Evolutionary conservation across 2,113 vertebrate species (phyloP).

Genomic region (Oceanites oceanicus): DNA sequence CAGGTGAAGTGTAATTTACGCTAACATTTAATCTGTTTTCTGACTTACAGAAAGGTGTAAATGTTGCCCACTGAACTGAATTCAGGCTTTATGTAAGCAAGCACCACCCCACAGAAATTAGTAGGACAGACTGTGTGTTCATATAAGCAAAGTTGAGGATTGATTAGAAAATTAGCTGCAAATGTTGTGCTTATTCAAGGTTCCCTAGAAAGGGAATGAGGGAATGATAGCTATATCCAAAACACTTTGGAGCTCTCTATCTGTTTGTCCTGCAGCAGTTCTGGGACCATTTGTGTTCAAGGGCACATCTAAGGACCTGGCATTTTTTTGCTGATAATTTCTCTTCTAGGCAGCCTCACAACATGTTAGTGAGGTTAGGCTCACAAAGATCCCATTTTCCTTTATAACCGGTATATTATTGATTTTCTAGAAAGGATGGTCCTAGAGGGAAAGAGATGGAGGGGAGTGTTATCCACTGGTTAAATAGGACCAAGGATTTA

Average conservation of each 20-base stretch:
- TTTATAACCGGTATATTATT: neutral
- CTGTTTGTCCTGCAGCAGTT: neutral
- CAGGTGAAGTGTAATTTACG: neutral
- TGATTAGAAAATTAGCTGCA: neutral
- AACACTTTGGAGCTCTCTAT: neutral
- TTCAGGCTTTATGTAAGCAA: neutral
- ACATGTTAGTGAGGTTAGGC: neutral
- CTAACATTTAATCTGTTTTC: neutral
- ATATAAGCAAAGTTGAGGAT: neutral
- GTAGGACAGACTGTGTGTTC: neutral
- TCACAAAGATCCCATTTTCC: neutral
- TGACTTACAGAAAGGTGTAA: neutral
- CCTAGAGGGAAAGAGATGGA: neutral
- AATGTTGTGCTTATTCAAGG: neutral
- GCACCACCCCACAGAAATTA: neutral
- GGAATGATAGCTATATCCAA: neutral
- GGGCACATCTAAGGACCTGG: neutral
- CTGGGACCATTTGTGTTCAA: neutral
- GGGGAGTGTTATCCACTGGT: accelerated
- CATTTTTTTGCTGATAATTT: neutral
- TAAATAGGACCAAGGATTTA: neutral
- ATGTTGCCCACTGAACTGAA: neutral
- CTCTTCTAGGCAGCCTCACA: neutral
- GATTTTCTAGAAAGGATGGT: neutral
- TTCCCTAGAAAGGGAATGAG: neutral